Base-by-base conservation (phyloP, 2,888 invertebrate species). In the Drosophila silvestris region DNA sequence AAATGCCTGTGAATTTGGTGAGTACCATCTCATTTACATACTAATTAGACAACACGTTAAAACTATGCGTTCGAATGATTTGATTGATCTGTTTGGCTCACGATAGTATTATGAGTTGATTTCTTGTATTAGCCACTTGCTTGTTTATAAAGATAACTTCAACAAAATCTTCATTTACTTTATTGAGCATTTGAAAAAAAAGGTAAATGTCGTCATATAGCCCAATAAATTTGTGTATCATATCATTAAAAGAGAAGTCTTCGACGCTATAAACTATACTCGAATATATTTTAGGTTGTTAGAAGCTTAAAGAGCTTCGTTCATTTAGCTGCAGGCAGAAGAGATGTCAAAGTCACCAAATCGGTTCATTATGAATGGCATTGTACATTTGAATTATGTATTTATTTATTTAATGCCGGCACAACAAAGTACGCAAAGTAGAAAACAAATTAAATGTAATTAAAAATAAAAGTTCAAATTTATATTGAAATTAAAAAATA, bases 1-100 rank as follows among this genome's bases (percentile, higher is more conserved):
- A 41, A 94, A 96, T 0, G 95, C 97, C 57, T 96, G 96, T 74
- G 96, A 96, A 89, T 95, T 96, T 92, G 97, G 96, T 92, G 93
- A 96, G 85, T 67, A 22, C 3, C 12, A 16, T 26, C 19, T 30
- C 39, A 37, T 54, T 33, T 54, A 16, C 32, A 22, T 16, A 26
- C 16, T 16, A 9, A 26, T 5, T 44, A 12, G 12, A n/a, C 5
- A n/a, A 10, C n/a, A n/a, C n/a, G 10, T 5, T n/a, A n/a, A n/a
- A n/a, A n/a, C n/a, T 41, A 6, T 16, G 6, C 19, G 39, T 19
- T 39, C 39, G 22, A 44, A 22, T 44, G 44, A 44, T 44, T 44
- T 22, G 22, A 44, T 44, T 37, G 19, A 37, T 37, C 33, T 16
- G 19, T 37, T 37, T 7, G 37, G 37, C 16, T 37, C 6, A 6